Evolutionary conservation across 2,797 vertebrate genomes (phyloP), one percentile per base, ranked within the genome.

Genomic region (Enoplosus armatus): DNA sequence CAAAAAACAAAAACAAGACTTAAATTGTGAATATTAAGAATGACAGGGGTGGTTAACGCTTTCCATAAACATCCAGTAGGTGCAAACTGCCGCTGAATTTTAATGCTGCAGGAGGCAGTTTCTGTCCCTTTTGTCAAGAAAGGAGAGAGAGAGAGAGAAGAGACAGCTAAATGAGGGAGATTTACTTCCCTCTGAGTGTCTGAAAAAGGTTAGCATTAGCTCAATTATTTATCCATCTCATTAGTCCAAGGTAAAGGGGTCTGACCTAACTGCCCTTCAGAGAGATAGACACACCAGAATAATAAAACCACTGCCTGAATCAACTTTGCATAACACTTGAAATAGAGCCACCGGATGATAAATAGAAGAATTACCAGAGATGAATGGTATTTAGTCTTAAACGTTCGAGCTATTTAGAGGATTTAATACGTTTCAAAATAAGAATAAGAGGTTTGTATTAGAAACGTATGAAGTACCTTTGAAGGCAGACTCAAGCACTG

Each of bases 11-110:
- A 29, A 94, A 80, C 86, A 84, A 72, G 94, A 94, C 94, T 96
- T 96, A 90, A 96, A 95, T 95, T 94, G 94, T 96, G 95, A 96
- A 96, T 96, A 99, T 98, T 98, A 98, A 97, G 97, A 98, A 97
- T 97, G 97, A 98, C 97, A 97, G 97, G 95, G 74, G 85, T 91
- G 95, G 96, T 96, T 97, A 97, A 96, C 96, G 95, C 95, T 94
- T 95, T 96, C 95, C 95, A 97, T 97, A 97, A 97, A 97, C 96
- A 96, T 95, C 95, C 94, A 94, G 95, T 90, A 95, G 76, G 69
- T 87, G 86, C 91, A 96, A 95, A 96, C 96, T 89, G 95, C 95
- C 84, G 87, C 94, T 93, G 96, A 97, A 97, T 97, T 93, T 95
- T 97, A 97, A 97, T 96, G 94, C 87, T 94, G 94, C 83, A 35